Base-by-base conservation (phyloP, 1,140 invertebrate genomes). In the Thereuonema tuberculata region DNA sequence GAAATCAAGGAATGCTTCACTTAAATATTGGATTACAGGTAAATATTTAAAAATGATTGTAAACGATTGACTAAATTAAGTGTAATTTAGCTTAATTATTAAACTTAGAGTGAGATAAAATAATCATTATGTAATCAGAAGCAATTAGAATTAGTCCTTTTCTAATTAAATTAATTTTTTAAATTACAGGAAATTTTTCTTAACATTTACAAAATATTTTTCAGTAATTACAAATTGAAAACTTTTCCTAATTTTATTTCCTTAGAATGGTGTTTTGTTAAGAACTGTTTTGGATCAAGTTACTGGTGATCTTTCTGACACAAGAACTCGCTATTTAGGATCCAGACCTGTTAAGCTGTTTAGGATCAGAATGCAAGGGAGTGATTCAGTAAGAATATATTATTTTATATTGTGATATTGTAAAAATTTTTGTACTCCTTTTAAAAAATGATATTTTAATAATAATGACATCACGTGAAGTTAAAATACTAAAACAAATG, bases 261-360 rank as follows among this genome's bases (percentile, higher is more conserved):
- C 70, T 27, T 87, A 95, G 76, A 99, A 99, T 76, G 97, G 97
- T 54, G 94, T 95, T 46, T 72, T 99, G 53, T 76, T 99, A 37
- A 79, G 97, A 68, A 97, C 93, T 1, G 93, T 98, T 1, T 73
- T 99, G 15, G 97, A 99, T 77, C 89, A 90, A 20, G 89, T 98
- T 2, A 94, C 93, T 37, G 96, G 97, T 14, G 94, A 98, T 73
- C 79, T 99, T 62, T 89, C 93, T 1, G 97, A 99, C 68, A 99
- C 95, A 0, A 79, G 96, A 64, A 98, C 95, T 0, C 81, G 96
- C 68, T 99, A 98, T 73, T 75, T 98, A 21, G 95, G 95, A 28
- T 93, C 91, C 0, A 78, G 91, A 59, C 88, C 95, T 0, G 95
- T 99, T 0, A 98, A 98, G 75, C 75, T 99, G 0, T 98, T 98